Evolutionary conservation across 2,797 vertebrate genomes (phyloP).

Genomic region (Knipowitschia caucasica): DNA sequence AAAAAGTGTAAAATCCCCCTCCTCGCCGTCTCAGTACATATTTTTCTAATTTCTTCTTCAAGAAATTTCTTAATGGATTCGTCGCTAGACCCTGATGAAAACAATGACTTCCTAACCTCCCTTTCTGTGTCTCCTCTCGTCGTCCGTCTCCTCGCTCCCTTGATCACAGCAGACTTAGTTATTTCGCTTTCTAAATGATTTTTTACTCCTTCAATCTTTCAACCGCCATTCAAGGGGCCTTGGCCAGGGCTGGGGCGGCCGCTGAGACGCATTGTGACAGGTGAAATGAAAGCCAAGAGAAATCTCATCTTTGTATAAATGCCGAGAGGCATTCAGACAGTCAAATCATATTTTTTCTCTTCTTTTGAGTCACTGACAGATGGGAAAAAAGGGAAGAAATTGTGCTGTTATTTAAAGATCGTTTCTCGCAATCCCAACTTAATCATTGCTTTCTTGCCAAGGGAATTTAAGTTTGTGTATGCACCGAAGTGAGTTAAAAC

Average conservation of each 20-base stretch:
- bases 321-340: slow-evolving; percentile 69
- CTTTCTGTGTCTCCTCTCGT: slow-evolving; percentile 28
- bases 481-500: too few relatives aligned
- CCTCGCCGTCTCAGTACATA: slow-evolving; percentile 58
- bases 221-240: slow-evolving; percentile 55
- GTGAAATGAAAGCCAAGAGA: slow-evolving; percentile 77
- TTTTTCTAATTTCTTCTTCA: slow-evolving; percentile 77
- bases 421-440: slow-evolving; percentile 62
- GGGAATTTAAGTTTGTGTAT: slow-evolving; percentile 5
- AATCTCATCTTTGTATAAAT: slow-evolving; percentile 79
- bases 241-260: slow-evolving; percentile 47
- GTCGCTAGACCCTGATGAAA: slow-evolving; percentile 68
- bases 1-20: slow-evolving; percentile 53
- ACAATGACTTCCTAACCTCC: slow-evolving; percentile 77
- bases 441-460: slow-evolving; percentile 50
- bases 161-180: slow-evolving; percentile 59
- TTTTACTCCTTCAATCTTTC: slow-evolving; percentile 74
- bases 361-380: slow-evolving; percentile 51
- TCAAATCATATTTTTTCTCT: slow-evolving; percentile 52
- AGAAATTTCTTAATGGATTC: slow-evolving; percentile 76
- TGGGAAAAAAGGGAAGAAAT: slow-evolving; percentile 29
- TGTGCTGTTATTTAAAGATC: slow-evolving; percentile 56
- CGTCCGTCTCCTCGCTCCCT: slow-evolving; percentile 38
- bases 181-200: slow-evolving; percentile 77
- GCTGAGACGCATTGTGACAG: slow-evolving; percentile 69